A percentile compares a stretch with the other conserved stretches of the same genome.
Evolutionary conservation across 2,797 vertebrate genomes (phyloP).

Genomic region (Gila robusta): DNA sequence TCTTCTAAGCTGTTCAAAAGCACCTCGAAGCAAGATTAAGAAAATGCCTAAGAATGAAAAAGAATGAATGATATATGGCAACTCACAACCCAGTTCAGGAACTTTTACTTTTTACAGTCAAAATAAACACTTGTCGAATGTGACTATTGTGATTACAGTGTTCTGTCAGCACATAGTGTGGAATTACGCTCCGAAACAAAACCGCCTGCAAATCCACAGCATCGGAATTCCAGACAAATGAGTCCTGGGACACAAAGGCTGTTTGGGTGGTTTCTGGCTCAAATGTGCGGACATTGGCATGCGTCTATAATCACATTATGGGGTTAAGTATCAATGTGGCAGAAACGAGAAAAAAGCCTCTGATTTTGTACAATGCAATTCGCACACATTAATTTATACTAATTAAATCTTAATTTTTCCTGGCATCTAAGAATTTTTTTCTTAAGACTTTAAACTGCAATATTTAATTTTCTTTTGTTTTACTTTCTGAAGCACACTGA

Average conservation of each 20-base stretch:
- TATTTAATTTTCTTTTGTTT: not conserved
- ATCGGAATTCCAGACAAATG: constrained; percentile 67
- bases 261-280: constrained; percentile 67
- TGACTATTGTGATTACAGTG: constrained; percentile 64
- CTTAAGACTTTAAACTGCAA: not conserved
- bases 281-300: constrained; percentile 62
- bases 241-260: constrained; percentile 61
- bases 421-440: not conserved
- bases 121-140: constrained; percentile 39
- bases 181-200: constrained; percentile 66
- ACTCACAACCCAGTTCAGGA: not conserved
- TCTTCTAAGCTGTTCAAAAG: not conserved
- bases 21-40: not conserved
- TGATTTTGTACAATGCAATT: constrained; percentile 1
- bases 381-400: not conserved
- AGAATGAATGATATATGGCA: not conserved
- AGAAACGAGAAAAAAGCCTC: constrained; percentile 36
- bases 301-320: constrained; percentile 65
- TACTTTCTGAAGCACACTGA: not conserved
- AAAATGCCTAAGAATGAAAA: not conserved
- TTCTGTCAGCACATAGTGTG: constrained; percentile 66
- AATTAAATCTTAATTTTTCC: not conserved
- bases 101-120: constrained; percentile 16
- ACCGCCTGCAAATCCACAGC: constrained; percentile 64
- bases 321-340: constrained; percentile 57